phyloP scores from a whole-genome alignment of 2,113 vertebrate species.

The Anthoscopus minutus region DNA sequence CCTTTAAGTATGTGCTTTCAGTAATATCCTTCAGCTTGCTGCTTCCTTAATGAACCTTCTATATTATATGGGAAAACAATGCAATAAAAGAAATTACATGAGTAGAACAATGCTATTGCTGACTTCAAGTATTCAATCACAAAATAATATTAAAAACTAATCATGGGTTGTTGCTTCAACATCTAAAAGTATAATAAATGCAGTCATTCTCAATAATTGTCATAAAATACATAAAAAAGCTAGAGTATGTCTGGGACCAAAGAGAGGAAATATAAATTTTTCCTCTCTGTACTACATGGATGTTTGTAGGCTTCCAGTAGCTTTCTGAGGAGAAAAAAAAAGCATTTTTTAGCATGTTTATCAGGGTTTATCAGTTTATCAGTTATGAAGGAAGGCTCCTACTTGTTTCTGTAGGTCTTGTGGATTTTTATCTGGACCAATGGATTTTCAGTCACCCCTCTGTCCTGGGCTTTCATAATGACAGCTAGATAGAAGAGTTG shows the following conservation, averaged over 20 bases:
- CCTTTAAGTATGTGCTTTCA: neutral
- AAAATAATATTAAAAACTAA: conserved; percentile 5
- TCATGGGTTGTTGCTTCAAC: neutral
- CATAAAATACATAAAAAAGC: neutral
- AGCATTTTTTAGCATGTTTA: no score
- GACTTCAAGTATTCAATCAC: neutral
- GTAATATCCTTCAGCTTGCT: neutral
- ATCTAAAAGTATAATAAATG: neutral
- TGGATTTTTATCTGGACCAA: neutral
- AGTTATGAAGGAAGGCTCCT: neutral
- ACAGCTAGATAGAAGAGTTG: neutral
- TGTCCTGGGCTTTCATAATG: neutral
- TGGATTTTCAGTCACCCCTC: fast-evolving
- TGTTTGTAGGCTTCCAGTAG: neutral
- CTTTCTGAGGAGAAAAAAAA: neutral
- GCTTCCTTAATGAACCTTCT: conserved; percentile 16
- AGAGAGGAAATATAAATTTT: neutral
- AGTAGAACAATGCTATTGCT: neutral
- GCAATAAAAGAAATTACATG: neutral
- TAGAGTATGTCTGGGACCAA: neutral
- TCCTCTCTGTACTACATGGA: neutral
- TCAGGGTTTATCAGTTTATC: no score
- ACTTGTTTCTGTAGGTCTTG: neutral
- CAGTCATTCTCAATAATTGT: neutral
- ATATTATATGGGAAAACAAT: neutral